phyloP scores from a whole-genome alignment of 1,140 invertebrate genomes.

The Bombus huntii region DNA sequence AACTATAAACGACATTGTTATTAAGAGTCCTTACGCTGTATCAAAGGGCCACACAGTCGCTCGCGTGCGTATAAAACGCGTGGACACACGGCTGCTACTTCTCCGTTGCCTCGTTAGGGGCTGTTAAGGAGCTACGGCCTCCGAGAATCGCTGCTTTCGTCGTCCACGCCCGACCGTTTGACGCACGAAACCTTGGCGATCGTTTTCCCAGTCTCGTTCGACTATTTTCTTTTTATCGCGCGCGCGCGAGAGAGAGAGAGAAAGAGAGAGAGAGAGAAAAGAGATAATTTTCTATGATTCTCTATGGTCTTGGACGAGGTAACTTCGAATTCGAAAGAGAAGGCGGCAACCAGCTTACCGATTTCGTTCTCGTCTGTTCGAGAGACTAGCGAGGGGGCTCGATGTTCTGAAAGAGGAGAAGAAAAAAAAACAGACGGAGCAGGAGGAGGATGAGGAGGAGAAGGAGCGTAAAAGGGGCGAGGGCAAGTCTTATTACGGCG shows the following conservation, averaged over 20 bases:
- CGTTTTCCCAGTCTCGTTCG: neutral
- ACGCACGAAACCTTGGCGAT: neutral
- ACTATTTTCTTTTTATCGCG: neutral
- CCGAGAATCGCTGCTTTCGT: conserved; percentile 15
- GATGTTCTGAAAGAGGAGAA: neutral
- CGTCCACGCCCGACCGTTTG: neutral
- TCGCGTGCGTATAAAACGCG: conserved; percentile 35
- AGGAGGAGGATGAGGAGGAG: neutral
- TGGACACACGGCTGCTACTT: conserved; percentile 44
- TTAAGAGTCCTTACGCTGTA: conserved; percentile 66
- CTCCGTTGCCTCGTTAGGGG: conserved; percentile 70
- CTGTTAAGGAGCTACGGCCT: conserved; percentile 56
- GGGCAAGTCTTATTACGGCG: conserved; percentile 71
- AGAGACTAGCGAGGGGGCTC: neutral
- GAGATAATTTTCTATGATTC: neutral
- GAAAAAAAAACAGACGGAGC: neutral
- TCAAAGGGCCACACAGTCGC: conserved; percentile 36
- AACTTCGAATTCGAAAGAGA: conserved; percentile 25
- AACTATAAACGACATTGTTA: conserved; percentile 78
- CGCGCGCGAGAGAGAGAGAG: neutral
- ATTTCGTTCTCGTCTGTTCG: conserved; percentile 15
- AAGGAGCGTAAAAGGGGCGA: conserved; percentile 21
- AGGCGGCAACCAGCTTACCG: neutral
- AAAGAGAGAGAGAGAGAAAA: too few relatives aligned
- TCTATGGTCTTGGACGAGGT: neutral